Percentiles rank a stretch among this genome's conserved stretches.
These are phyloP conservation scores for Acipenser transmontanus DNA, from an alignment of 2,797 vertebrate species.

Conservation along the genomic window DNA sequence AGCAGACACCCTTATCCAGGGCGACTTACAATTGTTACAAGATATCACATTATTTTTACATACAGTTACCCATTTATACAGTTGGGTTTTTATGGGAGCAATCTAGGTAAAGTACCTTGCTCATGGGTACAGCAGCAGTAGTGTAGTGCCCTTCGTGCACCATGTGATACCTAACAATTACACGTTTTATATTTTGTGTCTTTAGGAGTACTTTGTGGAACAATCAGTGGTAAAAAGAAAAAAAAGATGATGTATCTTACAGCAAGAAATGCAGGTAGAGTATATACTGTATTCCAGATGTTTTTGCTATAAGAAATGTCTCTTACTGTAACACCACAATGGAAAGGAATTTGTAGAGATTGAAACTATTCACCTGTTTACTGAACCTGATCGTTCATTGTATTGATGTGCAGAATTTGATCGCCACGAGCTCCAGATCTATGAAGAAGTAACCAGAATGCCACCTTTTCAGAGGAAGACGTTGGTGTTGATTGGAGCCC, in stretches of 20 bases:
- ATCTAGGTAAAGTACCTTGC: no score
- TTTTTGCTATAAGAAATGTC: not conserved
- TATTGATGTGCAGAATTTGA: conserved; percentile 77
- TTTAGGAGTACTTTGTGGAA: conserved; percentile 87
- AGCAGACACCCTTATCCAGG: no score
- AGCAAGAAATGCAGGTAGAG: conserved; percentile 88
- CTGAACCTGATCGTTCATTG: conserved; percentile 9
- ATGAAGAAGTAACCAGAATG: conserved; percentile 95
- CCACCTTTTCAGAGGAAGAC: conserved; percentile 97
- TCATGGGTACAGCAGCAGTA: no score
- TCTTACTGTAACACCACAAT: no score
- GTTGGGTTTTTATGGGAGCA: no score
- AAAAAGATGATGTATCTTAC: conserved; percentile 98
- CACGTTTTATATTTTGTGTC: not conserved
- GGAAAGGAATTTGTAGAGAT: no score
- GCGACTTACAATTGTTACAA: no score
- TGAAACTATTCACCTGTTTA: no score
- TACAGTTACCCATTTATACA: no score
- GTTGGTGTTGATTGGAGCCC: conserved; percentile 89
- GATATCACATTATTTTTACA: no score
- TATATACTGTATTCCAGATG: not conserved
- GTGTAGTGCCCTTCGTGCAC: not conserved
- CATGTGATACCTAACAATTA: conserved; percentile 1
- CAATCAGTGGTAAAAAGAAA: conserved; percentile 83
- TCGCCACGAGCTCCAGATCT: conserved; percentile 95